Conservation (phyloP, 2,888 invertebrate genomes). For the Dryococelus australis region DNA sequence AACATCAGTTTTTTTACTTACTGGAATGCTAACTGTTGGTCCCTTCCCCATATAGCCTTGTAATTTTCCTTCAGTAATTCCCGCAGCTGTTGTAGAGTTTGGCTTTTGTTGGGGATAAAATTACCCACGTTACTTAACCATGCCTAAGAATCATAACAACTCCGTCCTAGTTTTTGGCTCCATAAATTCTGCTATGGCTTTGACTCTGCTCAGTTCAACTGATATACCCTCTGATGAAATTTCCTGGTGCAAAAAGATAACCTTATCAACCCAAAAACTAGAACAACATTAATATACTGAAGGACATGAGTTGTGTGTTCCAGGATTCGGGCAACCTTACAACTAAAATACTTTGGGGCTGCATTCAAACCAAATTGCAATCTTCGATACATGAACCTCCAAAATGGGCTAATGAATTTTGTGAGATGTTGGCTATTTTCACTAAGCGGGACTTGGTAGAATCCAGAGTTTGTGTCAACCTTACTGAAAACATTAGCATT, state of each 20-base stretch:
- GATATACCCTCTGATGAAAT: neutral
- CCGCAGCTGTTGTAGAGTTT: neutral
- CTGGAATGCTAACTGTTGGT: neutral
- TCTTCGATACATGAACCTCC: slow-evolving; percentile 1
- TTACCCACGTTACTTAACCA: neutral
- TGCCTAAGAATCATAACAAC: neutral
- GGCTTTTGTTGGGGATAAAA: neutral
- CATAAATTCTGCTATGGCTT: neutral
- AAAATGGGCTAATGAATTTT: neutral
- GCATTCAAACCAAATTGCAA: neutral
- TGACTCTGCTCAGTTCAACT: neutral
- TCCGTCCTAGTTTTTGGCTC: neutral
- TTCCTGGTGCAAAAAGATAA: neutral
- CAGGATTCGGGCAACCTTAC: neutral
- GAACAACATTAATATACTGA: neutral
- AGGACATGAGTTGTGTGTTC: neutral
- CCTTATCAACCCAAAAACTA: neutral
- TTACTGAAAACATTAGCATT: neutral
- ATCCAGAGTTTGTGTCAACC: neutral
- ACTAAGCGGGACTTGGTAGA: neutral
- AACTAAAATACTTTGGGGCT: neutral
- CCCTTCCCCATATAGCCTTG: neutral
- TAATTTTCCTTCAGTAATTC: neutral
- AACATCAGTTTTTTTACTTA: neutral
- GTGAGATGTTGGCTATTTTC: neutral